Conservation (phyloP, 23 tunicate genomes). For the Trididemnum miniatum region DNA sequence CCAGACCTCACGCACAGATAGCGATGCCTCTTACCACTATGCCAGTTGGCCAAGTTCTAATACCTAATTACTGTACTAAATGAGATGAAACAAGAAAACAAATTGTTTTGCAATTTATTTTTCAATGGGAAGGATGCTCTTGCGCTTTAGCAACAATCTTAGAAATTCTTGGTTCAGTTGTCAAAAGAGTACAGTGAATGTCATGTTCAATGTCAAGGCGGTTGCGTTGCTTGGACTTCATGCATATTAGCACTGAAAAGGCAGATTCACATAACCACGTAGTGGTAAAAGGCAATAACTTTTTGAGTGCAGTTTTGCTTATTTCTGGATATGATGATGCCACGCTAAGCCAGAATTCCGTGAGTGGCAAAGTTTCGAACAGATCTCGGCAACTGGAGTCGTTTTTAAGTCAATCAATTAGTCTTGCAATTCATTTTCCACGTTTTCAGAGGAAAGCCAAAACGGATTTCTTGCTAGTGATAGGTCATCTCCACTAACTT, state of each 20-base stretch:
- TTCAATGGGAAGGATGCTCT: neutral
- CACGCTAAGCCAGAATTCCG: no score
- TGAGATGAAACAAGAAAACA: neutral
- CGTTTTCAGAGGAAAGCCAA: no score
- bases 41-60: no score
- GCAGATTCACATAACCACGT: slow-evolving; percentile 40
- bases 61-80: neutral
- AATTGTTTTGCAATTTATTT: neutral
- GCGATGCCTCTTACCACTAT: no score
- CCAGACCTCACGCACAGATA: no score
- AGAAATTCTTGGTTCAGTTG: neutral
- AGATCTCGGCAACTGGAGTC: no score
- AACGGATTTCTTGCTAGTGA: no score
- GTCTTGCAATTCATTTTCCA: no score
- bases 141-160: neutral
- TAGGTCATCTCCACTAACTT: no score
- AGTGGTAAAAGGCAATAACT: slow-evolving; percentile 55
- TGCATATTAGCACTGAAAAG: slow-evolving; percentile 8
- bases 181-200: neutral
- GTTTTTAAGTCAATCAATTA: no score
- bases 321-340: no score
- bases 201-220: neutral
- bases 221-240: neutral
- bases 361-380: no score
- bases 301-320: slow-evolving; percentile 42